phyloP scores from a whole-genome alignment of 2,797 vertebrate species.

The Mormyrus proboscirostris region DNA sequence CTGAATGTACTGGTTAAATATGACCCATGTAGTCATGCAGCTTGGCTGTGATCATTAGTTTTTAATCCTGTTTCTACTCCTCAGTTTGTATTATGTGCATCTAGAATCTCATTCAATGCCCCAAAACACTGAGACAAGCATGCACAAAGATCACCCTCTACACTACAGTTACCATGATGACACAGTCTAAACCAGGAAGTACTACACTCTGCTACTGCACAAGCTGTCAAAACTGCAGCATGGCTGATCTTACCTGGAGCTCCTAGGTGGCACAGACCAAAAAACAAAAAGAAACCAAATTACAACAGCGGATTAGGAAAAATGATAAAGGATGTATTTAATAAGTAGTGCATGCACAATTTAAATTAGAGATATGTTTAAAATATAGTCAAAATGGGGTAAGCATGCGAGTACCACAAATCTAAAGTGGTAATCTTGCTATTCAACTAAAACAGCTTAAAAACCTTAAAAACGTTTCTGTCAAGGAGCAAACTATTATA shows the following conservation, averaged over 20 bases:
- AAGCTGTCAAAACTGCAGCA: conserved; percentile 20
- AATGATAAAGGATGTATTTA: conserved; percentile 21
- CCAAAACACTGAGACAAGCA: conserved; percentile 28
- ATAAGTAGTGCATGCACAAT: not conserved
- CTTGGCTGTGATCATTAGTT: conserved; percentile 20
- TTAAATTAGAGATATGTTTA: conserved; percentile 18
- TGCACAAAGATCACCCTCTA: conserved; percentile 25
- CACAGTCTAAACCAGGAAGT: conserved; percentile 2
- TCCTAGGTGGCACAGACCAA: conserved; percentile 86
- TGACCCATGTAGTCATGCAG: conserved; percentile 7
- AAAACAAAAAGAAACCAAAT: conserved; percentile 59
- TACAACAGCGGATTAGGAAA: conserved; percentile 33
- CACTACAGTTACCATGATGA: conserved; percentile 8
- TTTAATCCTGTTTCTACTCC: not conserved
- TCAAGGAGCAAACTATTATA: not conserved
- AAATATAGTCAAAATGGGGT: not conserved
- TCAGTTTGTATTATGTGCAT: conserved; percentile 8
- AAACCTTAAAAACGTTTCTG: not conserved
- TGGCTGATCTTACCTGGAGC: conserved; percentile 86
- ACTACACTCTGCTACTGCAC: conserved; percentile 37
- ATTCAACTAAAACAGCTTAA: not conserved
- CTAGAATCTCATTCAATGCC: conserved; percentile 26
- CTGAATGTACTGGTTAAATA: conserved; percentile 3
- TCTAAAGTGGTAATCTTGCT: not conserved
- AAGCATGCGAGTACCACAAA: not conserved